phyloP scores from a whole-genome alignment of 2,888 invertebrate genomes.

The Eupithecia dodoneata region DNA sequence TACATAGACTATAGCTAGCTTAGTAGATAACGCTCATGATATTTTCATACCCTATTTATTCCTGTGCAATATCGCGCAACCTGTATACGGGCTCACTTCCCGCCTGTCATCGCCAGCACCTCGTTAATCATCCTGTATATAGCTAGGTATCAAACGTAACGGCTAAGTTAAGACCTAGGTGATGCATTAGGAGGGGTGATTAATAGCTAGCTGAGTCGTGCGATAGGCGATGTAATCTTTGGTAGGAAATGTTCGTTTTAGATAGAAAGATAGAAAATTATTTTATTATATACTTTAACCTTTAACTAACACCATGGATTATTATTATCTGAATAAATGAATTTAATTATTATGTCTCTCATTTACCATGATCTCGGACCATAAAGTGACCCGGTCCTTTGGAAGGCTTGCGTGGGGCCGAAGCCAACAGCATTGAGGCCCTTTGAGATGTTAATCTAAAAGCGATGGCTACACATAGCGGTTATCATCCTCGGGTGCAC shows the following conservation, averaged over 20 bases:
- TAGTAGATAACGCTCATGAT: conserved; percentile 36
- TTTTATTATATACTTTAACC: too few relatives aligned
- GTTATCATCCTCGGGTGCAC: too few relatives aligned
- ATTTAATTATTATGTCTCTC: too few relatives aligned
- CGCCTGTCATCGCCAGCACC: conserved; percentile 71
- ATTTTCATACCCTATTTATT: conserved; percentile 44
- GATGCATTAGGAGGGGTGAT: conserved; percentile 39
- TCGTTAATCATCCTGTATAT: conserved; percentile 75
- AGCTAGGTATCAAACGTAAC: conserved; percentile 65
- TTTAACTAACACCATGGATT: too few relatives aligned
- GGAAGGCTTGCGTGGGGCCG: too few relatives aligned
- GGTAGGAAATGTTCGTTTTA: neutral
- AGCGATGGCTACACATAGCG: too few relatives aligned
- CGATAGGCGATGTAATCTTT: conserved; percentile 22
- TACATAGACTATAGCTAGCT: neutral
- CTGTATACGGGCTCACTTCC: conserved; percentile 68
- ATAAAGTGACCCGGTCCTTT: too few relatives aligned
- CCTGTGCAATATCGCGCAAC: conserved; percentile 46
- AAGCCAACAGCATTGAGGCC: too few relatives aligned
- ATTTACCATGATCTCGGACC: too few relatives aligned
- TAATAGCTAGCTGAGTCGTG: conserved; percentile 31
- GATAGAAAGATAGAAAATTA: too few relatives aligned
- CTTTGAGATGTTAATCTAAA: too few relatives aligned
- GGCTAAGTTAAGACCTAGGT: conserved; percentile 54
- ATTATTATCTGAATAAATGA: too few relatives aligned